These are phyloP conservation scores for Lepidurus couesii DNA, from an alignment of 1,140 invertebrate genomes.

Conservation along the genomic window DNA sequence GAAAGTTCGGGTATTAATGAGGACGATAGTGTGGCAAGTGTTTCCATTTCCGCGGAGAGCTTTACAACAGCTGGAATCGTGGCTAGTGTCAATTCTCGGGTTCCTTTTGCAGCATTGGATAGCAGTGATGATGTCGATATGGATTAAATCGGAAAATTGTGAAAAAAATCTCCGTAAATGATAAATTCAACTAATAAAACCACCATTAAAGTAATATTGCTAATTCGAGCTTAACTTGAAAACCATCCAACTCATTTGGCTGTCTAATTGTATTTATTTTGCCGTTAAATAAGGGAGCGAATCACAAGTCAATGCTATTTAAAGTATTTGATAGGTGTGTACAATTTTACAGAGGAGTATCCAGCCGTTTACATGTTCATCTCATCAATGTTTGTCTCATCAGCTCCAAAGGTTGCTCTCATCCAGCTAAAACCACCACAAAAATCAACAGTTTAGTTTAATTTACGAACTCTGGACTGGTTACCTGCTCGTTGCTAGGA, in stretches of 20 bases:
- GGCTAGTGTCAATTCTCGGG: background rate
- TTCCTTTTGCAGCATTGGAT: background rate
- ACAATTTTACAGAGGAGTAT: no score
- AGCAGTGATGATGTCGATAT: conserved; percentile 1
- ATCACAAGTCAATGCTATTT: no score
- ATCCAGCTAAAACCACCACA: background rate
- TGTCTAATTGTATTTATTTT: no score
- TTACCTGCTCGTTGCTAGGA: background rate
- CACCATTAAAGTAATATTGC: no score
- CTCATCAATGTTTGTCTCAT: background rate
- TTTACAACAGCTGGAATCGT: background rate
- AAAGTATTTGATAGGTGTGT: no score
- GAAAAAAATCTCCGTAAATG: background rate
- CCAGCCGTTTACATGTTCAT: background rate
- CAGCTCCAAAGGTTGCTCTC: background rate
- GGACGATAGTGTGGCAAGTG: background rate
- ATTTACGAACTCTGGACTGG: background rate
- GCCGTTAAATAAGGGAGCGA: no score
- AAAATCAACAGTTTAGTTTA: background rate
- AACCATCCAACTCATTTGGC: no score
- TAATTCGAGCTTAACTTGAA: no score
- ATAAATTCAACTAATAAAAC: no score
- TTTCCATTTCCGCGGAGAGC: background rate
- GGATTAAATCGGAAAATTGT: background rate
- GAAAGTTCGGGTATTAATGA: no score